These are phyloP conservation scores for Drosophila ambigua DNA, from an alignment of 1,140 invertebrate species.

Conservation along the genomic window DNA sequence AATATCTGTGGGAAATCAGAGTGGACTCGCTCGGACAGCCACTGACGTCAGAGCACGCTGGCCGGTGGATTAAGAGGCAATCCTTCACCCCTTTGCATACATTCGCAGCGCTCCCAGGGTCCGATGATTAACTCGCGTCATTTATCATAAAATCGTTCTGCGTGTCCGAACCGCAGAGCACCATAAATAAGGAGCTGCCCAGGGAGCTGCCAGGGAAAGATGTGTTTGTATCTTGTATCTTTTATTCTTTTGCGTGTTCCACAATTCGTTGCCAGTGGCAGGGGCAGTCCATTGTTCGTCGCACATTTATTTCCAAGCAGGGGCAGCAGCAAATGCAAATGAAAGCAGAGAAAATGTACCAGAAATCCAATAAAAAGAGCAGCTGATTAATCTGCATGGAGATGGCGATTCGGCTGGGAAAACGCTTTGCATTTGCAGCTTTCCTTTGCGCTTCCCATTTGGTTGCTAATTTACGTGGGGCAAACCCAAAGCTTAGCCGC, in stretches of 20 bases:
- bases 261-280: constrained; percentile 5
- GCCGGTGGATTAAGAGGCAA: constrained; percentile 2
- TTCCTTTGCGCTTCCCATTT: neutral
- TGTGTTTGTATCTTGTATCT: constrained; percentile 30
- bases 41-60: too few species aligned
- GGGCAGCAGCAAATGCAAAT: constrained; percentile 17
- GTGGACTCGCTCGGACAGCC: too few species aligned
- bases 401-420: constrained; percentile 13
- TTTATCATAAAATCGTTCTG: constrained; percentile 72
- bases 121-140: constrained; percentile 59
- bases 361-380: constrained; percentile 17
- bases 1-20: constrained; percentile 1
- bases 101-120: neutral
- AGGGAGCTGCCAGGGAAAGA: constrained; percentile 48
- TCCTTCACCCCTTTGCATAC: constrained; percentile 6
- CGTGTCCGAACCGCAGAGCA: constrained; percentile 32
- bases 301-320: constrained; percentile 1
- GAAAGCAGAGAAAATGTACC: constrained; percentile 8
- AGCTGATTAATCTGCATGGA: constrained; percentile 50
- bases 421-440: constrained; percentile 32
- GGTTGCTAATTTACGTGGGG: constrained; percentile 26
- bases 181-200: constrained; percentile 60
- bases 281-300: constrained; percentile 7
- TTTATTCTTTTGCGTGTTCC: constrained; percentile 20
- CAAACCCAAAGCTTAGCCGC: constrained; percentile 16